Percentiles rank a stretch among this genome's conserved stretches.
Conservation (phyloP, 2,113 vertebrate genomes). For the Catharus fuscescens region DNA sequence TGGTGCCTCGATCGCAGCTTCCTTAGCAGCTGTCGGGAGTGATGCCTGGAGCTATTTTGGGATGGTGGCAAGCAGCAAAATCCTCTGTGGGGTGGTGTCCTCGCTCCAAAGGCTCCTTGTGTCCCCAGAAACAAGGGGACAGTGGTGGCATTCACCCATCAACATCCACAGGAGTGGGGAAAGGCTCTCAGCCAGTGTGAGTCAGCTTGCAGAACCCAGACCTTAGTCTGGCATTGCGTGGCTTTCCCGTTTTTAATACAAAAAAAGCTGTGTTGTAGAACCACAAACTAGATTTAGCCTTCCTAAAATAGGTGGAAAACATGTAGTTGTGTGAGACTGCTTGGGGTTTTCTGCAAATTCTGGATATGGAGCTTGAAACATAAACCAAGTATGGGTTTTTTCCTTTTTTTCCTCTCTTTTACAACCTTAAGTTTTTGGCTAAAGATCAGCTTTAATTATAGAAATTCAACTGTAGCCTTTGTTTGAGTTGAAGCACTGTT, state of each 20-base stretch:
- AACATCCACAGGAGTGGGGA: not conserved
- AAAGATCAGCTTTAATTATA: not conserved
- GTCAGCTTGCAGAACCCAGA: not conserved
- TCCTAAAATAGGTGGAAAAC: not conserved
- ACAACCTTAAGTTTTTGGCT: not conserved
- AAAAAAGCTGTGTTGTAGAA: not conserved
- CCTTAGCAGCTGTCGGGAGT: not conserved
- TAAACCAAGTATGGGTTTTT: not conserved
- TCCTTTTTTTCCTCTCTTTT: not conserved
- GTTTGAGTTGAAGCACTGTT: not conserved
- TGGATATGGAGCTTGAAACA: not conserved
- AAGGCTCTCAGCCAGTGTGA: rapidly evolving
- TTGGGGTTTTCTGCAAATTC: not conserved
- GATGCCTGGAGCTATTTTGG: not conserved
- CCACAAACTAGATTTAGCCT: not conserved
- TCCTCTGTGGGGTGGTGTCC: not conserved
- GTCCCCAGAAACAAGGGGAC: not conserved
- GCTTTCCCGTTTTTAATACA: not conserved
- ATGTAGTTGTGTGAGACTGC: not conserved
- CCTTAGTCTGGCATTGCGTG: not conserved
- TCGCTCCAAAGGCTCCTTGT: not conserved
- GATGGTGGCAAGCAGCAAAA: not conserved
- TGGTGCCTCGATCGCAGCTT: not conserved
- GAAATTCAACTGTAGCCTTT: not conserved
- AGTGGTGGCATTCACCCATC: rapidly evolving